Percentiles rank a stretch among this genome's conserved stretches.
phyloP scores from a whole-genome alignment of 2,888 invertebrate genomes.

The Amblyjoppa fuscipennis region DNA sequence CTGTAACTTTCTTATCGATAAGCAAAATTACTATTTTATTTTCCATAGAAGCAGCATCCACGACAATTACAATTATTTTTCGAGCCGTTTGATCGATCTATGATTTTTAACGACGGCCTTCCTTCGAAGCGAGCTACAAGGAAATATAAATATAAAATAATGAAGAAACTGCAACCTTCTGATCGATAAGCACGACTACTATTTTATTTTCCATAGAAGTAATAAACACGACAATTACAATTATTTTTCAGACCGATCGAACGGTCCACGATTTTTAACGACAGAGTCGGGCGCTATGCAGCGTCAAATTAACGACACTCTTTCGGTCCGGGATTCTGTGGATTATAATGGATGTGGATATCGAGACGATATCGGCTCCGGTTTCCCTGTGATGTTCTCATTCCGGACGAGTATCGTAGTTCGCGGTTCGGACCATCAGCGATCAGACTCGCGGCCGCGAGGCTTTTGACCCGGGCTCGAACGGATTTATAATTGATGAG shows the following conservation, averaged over 20 bases:
- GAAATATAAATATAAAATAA: neutral
- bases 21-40: neutral
- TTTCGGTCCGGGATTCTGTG: conserved; percentile 35
- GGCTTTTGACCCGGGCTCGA: conserved; percentile 40
- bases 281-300: neutral
- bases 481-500: conserved; percentile 83
- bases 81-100: neutral
- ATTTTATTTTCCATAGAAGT: neutral
- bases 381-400: conserved; percentile 56
- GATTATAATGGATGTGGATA: conserved; percentile 61
- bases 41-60: neutral
- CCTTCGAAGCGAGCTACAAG: neutral
- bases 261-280: neutral
- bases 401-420: conserved; percentile 62
- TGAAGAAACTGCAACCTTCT: too few species aligned
- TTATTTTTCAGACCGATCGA: neutral
- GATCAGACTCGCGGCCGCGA: conserved; percentile 32
- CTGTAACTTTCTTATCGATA: neutral
- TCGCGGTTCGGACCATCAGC: conserved; percentile 47
- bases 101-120: neutral
- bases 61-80: neutral
- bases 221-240: neutral
- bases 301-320: conserved; percentile 55
- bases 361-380: conserved; percentile 56
- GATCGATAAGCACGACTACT: neutral